Conservation (phyloP, 2,797 vertebrate genomes). For the Fistularia commersonii region DNA sequence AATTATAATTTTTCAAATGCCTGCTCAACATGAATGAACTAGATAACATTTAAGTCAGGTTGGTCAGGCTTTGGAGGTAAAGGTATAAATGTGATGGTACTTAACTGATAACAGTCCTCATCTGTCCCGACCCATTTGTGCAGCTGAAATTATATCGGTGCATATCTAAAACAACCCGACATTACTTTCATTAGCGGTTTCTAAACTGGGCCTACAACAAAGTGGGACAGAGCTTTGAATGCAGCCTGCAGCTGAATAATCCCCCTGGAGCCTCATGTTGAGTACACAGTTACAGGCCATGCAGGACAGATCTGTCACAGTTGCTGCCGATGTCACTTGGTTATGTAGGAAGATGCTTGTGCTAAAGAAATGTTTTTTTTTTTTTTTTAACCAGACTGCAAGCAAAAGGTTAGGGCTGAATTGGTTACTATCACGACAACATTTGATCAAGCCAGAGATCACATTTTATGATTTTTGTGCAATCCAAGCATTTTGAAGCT, state of each 20-base stretch:
- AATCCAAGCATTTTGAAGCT: too few species aligned
- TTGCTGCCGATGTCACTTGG: constrained; percentile 23
- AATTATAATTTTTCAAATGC: too few species aligned
- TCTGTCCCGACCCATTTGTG: constrained; percentile 45
- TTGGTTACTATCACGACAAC: too few species aligned
- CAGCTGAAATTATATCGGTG: constrained; percentile 15
- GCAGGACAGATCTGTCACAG: constrained; percentile 24
- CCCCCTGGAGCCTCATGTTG: constrained; percentile 20
- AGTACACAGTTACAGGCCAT: constrained; percentile 15
- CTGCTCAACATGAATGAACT: not conserved
- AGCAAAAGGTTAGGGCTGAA: too few species aligned
- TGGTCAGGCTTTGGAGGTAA: too few species aligned
- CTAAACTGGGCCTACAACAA: constrained; percentile 48
- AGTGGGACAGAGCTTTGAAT: constrained; percentile 58
- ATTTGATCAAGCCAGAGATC: too few species aligned
- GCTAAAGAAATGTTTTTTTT: too few species aligned
- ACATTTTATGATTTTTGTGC: too few species aligned
- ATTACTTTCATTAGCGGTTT: constrained; percentile 35
- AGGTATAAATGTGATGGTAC: not conserved
- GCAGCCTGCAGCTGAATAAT: constrained; percentile 37
- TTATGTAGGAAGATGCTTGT: constrained; percentile 11
- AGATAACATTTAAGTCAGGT: not conserved
- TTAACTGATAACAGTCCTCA: not conserved
- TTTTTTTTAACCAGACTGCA: too few species aligned
- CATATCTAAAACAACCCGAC: constrained; percentile 23